These are phyloP conservation scores for Limnephilus marmoratus DNA, from an alignment of 2,888 invertebrate genomes.

Conservation along the genomic window DNA sequence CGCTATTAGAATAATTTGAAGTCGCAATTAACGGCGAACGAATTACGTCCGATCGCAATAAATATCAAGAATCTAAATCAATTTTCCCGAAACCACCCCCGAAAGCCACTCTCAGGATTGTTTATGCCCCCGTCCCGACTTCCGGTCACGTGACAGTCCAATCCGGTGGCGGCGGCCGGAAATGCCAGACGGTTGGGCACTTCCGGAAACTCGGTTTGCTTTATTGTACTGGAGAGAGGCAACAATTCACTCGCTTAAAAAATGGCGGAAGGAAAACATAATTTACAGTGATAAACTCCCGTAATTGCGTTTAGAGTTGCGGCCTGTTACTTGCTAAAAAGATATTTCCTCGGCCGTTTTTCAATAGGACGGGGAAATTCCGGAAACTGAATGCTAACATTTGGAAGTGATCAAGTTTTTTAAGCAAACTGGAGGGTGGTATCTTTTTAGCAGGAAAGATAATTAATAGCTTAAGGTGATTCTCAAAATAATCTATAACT, in stretches of 20 bases:
- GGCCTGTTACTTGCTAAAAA: conserved; percentile 9
- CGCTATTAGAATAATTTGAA: neutral
- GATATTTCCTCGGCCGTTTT: conserved; percentile 6
- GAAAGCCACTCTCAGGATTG: conserved; percentile 53
- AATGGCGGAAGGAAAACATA: conserved; percentile 54
- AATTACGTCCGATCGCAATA: conserved; percentile 14
- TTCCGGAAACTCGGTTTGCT: conserved; percentile 48
- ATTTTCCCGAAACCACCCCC: conserved; percentile 32
- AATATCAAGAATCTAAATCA: conserved; percentile 26
- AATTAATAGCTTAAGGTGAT: neutral
- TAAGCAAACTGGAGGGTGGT: neutral
- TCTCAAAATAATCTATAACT: too few relatives aligned
- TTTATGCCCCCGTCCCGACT: conserved; percentile 46
- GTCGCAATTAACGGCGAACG: neutral
- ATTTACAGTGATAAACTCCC: conserved; percentile 45
- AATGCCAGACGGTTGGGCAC: conserved; percentile 52
- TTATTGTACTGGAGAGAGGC: conserved; percentile 37
- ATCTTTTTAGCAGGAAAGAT: neutral
- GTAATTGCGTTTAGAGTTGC: conserved; percentile 46
- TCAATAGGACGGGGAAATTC: neutral
- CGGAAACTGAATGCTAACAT: neutral
- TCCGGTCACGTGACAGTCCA: conserved; percentile 57
- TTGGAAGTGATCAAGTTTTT: neutral
- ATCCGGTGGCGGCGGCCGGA: conserved; percentile 50
- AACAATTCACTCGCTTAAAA: conserved; percentile 50